Evolutionary conservation across 2,797 vertebrate genomes (phyloP), one percentile per base, ranked within the genome.

Genomic region (Acipenser transmontanus): DNA sequence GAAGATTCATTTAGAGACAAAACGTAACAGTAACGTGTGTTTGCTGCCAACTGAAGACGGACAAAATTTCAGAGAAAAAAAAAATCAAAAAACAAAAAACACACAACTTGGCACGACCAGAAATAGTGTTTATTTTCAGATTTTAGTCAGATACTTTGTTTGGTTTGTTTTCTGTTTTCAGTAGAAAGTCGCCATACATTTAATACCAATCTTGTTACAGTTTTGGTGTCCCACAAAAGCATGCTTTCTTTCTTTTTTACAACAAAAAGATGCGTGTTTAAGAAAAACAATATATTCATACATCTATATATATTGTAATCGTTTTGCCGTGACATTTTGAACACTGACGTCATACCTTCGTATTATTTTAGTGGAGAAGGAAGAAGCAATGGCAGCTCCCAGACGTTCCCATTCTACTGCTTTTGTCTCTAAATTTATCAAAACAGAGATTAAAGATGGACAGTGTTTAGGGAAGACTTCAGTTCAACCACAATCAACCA

Each of bases 161-260:
- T 88, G n/a, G 59, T 34, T 34, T 34, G 34, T 34, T 78, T 68
- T 70, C 56, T 34, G 34, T 34, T 78, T 68, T 70, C 56, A 80
- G 88, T 90, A 84, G 70, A 87, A 85, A 82, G 64, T 74, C 88
- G 91, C 89, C 88, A 89, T 90, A 92, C 90, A 84, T 82, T 90
- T 88, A 90, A 85, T 77, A 86, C 88, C 87, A 80, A 82, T 67
- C 62, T 73, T 78, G 85, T 85, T 80, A 80, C 73, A 60, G 70
- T 83, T 49, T 76, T 69, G 68, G 72, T 73, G 73, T 85, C 72
- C 73, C 86, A 86, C 73, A 84, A 83, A 82, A 81, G 87, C 85
- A 86, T 89, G 85, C 85, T 84, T 47, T 75, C 51, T 65, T 78
- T 73, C 72, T 68, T 49, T 71, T 81, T 80, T 84, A 77, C 74